Percentiles rank a stretch among this genome's conserved stretches.
Evolutionary conservation across 2,888 invertebrate genomes (phyloP).

Genomic region (Acanthosepion esculentum): DNA sequence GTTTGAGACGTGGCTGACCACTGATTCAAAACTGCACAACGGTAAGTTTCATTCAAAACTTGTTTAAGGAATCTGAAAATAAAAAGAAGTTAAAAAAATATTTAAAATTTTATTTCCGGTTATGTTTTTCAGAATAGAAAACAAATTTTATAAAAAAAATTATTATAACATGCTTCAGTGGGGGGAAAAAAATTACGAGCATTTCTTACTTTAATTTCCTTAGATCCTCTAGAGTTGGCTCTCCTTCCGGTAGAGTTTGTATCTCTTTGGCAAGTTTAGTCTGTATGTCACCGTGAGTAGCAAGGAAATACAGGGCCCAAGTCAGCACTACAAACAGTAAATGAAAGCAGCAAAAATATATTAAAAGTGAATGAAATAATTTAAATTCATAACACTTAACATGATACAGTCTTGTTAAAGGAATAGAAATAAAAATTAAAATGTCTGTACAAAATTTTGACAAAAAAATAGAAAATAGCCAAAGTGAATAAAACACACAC

Average conservation of each 20-base stretch:
- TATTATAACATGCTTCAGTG: not conserved
- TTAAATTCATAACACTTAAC: too few species aligned
- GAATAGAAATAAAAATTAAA: too few species aligned
- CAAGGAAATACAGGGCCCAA: constrained; percentile 74
- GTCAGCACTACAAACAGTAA: constrained; percentile 68
- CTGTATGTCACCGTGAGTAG: constrained; percentile 71
- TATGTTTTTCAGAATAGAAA: not conserved
- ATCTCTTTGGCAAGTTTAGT: constrained; percentile 71
- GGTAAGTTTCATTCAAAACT: constrained; percentile 74
- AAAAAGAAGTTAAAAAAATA: not conserved
- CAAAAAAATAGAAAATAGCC: too few species aligned
- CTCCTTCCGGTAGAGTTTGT: constrained; percentile 38
- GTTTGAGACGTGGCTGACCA: constrained; percentile 73
- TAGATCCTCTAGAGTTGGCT: constrained; percentile 48
- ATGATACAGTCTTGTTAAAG: too few species aligned
- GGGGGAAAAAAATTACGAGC: not conserved
- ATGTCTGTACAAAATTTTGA: too few species aligned
- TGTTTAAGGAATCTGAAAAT: constrained; percentile 70
- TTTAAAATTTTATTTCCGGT: not conserved
- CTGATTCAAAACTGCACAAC: constrained; percentile 72
- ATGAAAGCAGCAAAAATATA: not conserved
- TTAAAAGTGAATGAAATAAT: too few species aligned
- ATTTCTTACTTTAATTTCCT: constrained; percentile 62
- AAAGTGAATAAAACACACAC: too few species aligned
- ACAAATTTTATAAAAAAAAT: not conserved